Evolutionary conservation across 1,140 invertebrate genomes (phyloP), one percentile per base, ranked within the genome.

Genomic region (Xylocopa sonorina): DNA sequence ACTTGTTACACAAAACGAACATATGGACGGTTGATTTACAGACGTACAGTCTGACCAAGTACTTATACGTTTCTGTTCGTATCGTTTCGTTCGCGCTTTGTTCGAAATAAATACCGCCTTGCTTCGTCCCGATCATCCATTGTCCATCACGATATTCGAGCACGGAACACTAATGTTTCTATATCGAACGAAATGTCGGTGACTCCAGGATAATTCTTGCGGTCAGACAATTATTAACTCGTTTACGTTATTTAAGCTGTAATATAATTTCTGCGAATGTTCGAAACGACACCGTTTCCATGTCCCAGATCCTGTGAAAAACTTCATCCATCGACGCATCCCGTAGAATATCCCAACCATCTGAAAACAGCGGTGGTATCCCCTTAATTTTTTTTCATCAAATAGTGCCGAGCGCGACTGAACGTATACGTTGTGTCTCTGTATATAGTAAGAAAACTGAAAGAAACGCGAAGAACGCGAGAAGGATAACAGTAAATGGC

Each of bases 401-500:
- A 51, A 78, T n/a, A 82, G 24, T 16, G 38, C 41, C 48, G 29
- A 76, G 41, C 46, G 51, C 46, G 51, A 66, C 18, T 38, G 38
- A 50, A 16, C 14, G 79, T 41, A 53, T 34, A n/a, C n/a, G n/a
- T n/a, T n/a, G n/a, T 9, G 43, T 50, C 24, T 55, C 21, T 21
- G 18, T 78, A 72, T 32, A 63, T 64, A 55, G 18, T 55, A 71
- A 50, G 72, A 41, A 24, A 27, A 43, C 27, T 21, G 18, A 24
- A 29, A 48, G 34, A 38, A 62, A 27, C 34, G 24, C 43, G 43
- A 3, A 62, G 38, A 72, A 53, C 32, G 62, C 32, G 14, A 16
- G 21, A 57, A 69, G 14, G 27, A 41, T 38, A 66, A 55, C 32
- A 67, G 73, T 62, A 83, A 68, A 78, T 80, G 60, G 71, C 77